These are phyloP conservation scores for Girardia tigrina DNA, from an alignment of 2,888 invertebrate genomes.

Conservation along the genomic window DNA sequence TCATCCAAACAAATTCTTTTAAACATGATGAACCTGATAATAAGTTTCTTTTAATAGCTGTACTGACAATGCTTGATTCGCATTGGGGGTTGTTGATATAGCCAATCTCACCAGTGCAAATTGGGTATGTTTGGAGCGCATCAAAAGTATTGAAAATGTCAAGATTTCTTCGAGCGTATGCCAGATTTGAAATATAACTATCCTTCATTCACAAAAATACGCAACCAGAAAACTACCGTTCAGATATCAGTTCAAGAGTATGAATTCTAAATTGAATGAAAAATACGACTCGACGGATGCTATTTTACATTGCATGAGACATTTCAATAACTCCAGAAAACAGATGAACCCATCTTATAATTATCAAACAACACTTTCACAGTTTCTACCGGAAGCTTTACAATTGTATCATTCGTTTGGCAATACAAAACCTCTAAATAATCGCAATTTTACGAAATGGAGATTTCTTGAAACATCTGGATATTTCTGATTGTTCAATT, in stretches of 20 bases:
- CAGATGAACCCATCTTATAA: not conserved
- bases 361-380: not conserved
- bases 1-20: too few species aligned
- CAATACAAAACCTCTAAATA: too few species aligned
- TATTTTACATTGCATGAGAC: not conserved
- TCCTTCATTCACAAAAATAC: not conserved
- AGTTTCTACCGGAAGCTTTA: not conserved
- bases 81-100: too few species aligned
- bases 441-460: too few species aligned
- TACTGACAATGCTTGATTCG: too few species aligned
- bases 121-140: too few species aligned
- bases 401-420: not conserved
- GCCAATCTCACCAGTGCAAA: too few species aligned
- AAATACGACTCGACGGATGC: constrained; percentile 3
- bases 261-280: not conserved
- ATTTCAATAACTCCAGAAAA: not conserved
- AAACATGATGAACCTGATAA: too few species aligned
- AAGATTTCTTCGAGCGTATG: not conserved
- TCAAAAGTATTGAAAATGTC: too few species aligned
- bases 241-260: not conserved
- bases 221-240: not conserved
- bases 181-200: not conserved
- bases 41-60: too few species aligned
- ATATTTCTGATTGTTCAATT: too few species aligned
- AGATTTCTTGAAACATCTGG: too few species aligned